Evolutionary conservation across 2,797 vertebrate genomes (phyloP), one percentile per base, ranked within the genome.

Genomic region (Anableps anableps): DNA sequence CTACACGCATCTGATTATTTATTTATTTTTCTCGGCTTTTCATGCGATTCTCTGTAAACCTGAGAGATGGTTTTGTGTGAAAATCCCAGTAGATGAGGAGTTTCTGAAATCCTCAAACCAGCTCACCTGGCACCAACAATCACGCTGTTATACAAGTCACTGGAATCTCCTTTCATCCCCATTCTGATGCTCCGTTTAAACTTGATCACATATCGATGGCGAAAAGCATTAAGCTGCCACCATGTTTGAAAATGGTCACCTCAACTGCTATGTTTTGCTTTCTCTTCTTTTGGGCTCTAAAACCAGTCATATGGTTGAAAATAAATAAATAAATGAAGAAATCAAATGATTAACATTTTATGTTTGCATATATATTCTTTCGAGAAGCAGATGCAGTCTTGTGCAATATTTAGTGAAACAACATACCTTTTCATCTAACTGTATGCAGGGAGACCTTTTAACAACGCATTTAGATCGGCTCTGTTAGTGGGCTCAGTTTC

Each of bases 371-470:
- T 16, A 9, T 71, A 3, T 36, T 16, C 1, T 58, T 53, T 45
- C 26, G 14, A 45, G 74, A 80, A 80, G 16, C 31, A 34, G 50
- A 1, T 16, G 5, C 72, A 31, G 0, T 84, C 58, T 83, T 50
- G 29, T 82, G 1, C 76, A 77, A 21, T 5, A 58, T 81, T 86
- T 79, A 85, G 4, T 5, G 43, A 31, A 76, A 88, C 72, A 85
- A 31, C 77, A 74, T 19, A 26, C 6, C 47, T 84, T 85, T 74
- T 88, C 47, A 74, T 58, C 9, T 3, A 2, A 48, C 10, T 89
- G 71, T 64, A 2, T 72, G 2, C 50, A 72, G 6, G 5, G 2
- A 60, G 29, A 34, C 17, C 72, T 64, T 45, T 76, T 62, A 11
- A 71, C 71, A 38, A 72, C 45, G 5, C 23, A 43, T 45, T 21